Conservation (phyloP, 2,797 vertebrate genomes). For the Garrulus glandarius region DNA sequence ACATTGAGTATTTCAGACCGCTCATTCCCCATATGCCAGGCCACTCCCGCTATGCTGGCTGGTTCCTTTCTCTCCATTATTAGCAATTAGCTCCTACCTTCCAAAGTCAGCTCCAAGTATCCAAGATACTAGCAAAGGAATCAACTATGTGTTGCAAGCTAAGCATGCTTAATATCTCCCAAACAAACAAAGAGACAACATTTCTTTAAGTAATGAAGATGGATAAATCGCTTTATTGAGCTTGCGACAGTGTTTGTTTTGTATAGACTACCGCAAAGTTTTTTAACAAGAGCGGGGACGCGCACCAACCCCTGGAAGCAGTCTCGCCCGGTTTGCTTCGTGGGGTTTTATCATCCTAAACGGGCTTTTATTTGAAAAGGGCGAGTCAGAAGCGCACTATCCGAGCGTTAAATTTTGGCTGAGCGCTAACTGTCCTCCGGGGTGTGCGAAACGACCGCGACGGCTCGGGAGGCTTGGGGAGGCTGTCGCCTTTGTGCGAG, state of each 20-base stretch:
- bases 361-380: not conserved
- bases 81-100: slow-evolving; percentile 84
- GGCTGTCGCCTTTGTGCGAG: not conserved
- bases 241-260: slow-evolving; percentile 56
- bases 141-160: slow-evolving; percentile 76
- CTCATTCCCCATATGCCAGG: slow-evolving; percentile 89
- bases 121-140: slow-evolving; percentile 83
- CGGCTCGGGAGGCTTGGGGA: not conserved
- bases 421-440: not conserved
- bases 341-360: slow-evolving; percentile 16
- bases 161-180: slow-evolving; percentile 79
- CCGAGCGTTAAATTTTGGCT: slow-evolving; percentile 54
- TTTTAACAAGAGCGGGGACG: slow-evolving; percentile 8
- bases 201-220: slow-evolving; percentile 78
- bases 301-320: not conserved
- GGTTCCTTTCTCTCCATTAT: slow-evolving; percentile 81
- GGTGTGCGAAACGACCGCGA: not conserved
- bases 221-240: slow-evolving; percentile 74
- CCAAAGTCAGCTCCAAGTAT: slow-evolving; percentile 81
- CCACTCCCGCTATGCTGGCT: slow-evolving; percentile 83
- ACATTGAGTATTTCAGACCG: slow-evolving; percentile 80
- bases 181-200: slow-evolving; percentile 76
- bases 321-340: not conserved
- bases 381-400: slow-evolving; percentile 4
- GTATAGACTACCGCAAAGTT: slow-evolving; percentile 37